phyloP scores from a whole-genome alignment of 2,888 invertebrate genomes.

The Dynastes hyllus region DNA sequence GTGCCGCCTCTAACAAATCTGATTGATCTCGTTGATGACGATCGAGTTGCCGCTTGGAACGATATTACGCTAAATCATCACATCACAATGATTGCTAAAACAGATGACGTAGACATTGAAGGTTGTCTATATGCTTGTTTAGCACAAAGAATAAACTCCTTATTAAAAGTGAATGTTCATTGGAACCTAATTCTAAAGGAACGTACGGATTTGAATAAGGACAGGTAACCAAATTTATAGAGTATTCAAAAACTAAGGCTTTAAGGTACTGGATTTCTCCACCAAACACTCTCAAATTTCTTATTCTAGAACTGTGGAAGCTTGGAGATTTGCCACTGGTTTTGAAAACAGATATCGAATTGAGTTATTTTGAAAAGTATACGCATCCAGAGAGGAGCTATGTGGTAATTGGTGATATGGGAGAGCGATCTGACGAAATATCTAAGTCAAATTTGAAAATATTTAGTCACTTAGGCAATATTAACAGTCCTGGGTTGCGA shows the following conservation, averaged over 20 bases:
- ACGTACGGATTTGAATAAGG: not conserved
- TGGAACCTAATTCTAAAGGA: not conserved
- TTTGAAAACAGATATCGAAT: not conserved
- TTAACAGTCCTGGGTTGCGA: not conserved
- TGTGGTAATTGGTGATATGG: not conserved
- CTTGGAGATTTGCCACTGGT: not conserved
- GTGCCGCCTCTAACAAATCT: not conserved
- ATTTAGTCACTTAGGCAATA: not conserved
- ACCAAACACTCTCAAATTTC: not conserved
- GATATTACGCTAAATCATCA: not conserved
- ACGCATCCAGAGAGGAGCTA: not conserved
- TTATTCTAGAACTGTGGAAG: not conserved
- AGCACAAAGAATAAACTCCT: not conserved
- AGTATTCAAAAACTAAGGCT: not conserved
- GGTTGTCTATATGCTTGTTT: not conserved
- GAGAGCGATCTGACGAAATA: not conserved
- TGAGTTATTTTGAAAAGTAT: not conserved
- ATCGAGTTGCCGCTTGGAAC: not conserved
- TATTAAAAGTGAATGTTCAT: not conserved
- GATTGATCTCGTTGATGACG: not conserved
- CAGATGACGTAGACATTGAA: not conserved
- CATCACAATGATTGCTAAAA: not conserved
- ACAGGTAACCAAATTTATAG: not conserved
- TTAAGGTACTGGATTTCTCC: not conserved
- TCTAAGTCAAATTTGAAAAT: not conserved